Evolutionary conservation across 2,113 vertebrate species (phyloP).

Genomic region (Choloepus hoffmanni): DNA sequence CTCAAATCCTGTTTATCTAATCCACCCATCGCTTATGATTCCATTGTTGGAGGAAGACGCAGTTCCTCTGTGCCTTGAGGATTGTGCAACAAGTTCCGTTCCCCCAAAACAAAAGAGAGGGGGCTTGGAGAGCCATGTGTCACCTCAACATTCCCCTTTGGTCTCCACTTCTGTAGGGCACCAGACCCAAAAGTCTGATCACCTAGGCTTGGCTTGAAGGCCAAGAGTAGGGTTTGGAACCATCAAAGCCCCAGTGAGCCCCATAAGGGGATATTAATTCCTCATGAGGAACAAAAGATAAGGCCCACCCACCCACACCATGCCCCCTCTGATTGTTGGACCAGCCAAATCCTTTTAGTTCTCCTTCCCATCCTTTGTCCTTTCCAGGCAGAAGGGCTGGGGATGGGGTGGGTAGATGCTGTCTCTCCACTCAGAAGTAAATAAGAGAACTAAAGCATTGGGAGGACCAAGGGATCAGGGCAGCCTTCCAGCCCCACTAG

Average conservation of each 20-base stretch:
- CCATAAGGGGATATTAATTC: neutral
- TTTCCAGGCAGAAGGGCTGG: neutral
- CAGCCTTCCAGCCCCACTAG: neutral
- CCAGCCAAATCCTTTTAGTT: neutral
- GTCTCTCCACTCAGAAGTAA: neutral
- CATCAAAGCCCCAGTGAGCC: neutral
- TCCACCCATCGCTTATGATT: neutral
- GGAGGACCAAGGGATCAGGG: neutral
- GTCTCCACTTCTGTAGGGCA: no score
- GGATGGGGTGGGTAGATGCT: neutral
- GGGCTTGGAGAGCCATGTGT: neutral
- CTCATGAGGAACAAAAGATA: neutral
- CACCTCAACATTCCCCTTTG: neutral
- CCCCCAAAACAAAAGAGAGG: neutral
- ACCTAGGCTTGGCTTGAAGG: neutral
- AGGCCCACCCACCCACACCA: neutral
- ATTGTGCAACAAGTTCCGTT: neutral
- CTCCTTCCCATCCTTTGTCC: neutral
- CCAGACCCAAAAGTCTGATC: neutral
- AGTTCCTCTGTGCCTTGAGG: neutral
- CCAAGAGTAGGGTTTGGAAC: neutral
- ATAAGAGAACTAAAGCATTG: fast-evolving
- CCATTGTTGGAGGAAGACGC: neutral
- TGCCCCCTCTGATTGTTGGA: neutral
- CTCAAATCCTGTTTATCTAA: neutral